A percentile compares a stretch with the other conserved stretches of the same genome.
Evolutionary conservation across 2,797 vertebrate genomes (phyloP).

Genomic region (Babyrousa celebensis): DNA sequence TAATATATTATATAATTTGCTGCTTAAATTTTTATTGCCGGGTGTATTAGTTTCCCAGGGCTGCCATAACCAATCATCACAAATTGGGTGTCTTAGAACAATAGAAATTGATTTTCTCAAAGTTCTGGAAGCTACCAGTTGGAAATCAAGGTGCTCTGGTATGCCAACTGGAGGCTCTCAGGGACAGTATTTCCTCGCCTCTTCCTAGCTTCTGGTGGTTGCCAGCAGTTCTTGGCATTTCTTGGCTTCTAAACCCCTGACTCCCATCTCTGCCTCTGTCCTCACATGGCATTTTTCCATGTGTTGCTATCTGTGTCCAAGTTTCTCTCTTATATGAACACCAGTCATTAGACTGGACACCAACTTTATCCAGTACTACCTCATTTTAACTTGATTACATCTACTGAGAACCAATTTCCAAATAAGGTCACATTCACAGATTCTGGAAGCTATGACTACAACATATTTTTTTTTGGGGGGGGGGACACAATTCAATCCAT

Average conservation of each 20-base stretch:
- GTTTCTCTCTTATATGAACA: background rate
- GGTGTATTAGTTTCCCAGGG: background rate
- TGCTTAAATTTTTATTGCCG: background rate
- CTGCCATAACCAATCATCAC: background rate
- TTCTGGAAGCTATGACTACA: background rate
- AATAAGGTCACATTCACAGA: background rate
- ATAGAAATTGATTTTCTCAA: background rate
- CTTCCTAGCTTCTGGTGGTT: background rate
- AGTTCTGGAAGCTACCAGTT: background rate
- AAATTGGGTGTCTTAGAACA: background rate
- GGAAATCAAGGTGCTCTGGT: background rate
- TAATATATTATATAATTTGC: background rate
- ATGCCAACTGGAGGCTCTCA: background rate
- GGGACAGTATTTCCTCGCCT: background rate
- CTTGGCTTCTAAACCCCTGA: background rate
- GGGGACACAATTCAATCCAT: background rate
- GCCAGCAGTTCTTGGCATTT: background rate
- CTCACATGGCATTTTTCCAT: background rate
- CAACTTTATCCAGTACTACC: background rate
- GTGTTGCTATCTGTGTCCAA: background rate
- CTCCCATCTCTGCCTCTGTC: too few species aligned
- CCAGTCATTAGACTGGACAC: background rate
- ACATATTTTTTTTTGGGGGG: background rate
- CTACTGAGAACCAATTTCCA: background rate
- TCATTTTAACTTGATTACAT: conserved; percentile 15